Base-by-base conservation (phyloP, 2,888 invertebrate genomes). In the Ypsolopha scabrella region DNA sequence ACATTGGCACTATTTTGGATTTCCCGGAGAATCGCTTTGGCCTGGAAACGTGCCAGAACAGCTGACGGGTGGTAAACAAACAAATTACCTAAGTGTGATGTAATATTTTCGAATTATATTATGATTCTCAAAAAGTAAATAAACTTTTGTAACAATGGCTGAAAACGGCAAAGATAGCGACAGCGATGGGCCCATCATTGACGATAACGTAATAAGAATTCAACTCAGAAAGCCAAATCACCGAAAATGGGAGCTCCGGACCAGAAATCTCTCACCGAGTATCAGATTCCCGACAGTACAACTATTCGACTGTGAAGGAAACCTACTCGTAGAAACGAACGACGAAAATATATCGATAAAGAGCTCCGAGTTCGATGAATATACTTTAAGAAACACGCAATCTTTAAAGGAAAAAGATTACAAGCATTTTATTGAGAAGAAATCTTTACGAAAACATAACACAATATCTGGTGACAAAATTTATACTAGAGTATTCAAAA, bases 241-340 rank as follows among this genome's bases (percentile, higher is more conserved):
- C 59, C 89, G 88, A 75, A 89, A 89, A 74, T 91, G 90, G 90
- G 88, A 90, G 70, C 70, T 91, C 57, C 85, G 89, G 45, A 90
- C 90, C 41, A 87, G 89, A 58, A 90, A 89, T 72, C 88, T 88
- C 52, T 90, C 90, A 52, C 89, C 89, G 41, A 87, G 88, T 61
- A 80, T 89, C 56, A 74, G 74, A 61, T 82, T 90, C 59, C 90
- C 90, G 37, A 87, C 87, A 53, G 88, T 91, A 68, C 90, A 90
- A 70, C 86, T 91, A 57, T 90, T 88, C 68, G 89, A 90, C 75
- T 86, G 88, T 64, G 89, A 89, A 60, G 90, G 90, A 58, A 87
- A 88, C 70, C 78, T 90, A 51, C 77, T 90, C 57, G 81, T 90
- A 35, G 89, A 90, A 74, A 88, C 90, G 58, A 88, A 88, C 61